Percentiles rank a stretch among this genome's conserved stretches.
These are phyloP conservation scores for Jacana jacana DNA, from an alignment of 2,113 vertebrate genomes.

Conservation along the genomic window DNA sequence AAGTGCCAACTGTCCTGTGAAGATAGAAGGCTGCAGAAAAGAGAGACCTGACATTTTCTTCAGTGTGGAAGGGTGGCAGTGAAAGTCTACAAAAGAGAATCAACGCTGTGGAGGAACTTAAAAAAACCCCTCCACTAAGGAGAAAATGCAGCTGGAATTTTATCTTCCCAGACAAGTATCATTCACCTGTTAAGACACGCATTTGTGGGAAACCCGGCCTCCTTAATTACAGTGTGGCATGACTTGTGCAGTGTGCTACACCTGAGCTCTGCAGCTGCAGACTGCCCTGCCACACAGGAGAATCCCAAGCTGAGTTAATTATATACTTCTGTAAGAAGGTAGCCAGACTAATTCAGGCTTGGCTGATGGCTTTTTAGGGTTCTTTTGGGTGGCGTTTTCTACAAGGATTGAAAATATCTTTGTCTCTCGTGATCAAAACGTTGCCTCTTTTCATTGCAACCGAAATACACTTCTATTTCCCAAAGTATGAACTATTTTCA, in stretches of 20 bases:
- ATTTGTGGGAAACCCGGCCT: not conserved
- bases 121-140: not conserved
- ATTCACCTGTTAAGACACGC: not conserved
- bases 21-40: not conserved
- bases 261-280: conserved; percentile 1
- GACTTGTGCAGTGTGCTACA: not conserved
- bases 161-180: not conserved
- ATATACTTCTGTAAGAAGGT: not conserved
- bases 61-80: not conserved
- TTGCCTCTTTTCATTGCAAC: not conserved
- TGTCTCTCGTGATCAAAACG: not conserved
- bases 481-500: not conserved
- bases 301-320: not conserved
- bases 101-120: not conserved
- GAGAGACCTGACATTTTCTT: not conserved
- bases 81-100: not conserved
- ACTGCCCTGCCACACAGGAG: not conserved
- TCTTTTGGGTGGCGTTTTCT: not conserved
- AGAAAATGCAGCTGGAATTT: not conserved
- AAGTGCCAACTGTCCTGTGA: not conserved
- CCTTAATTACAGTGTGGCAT: not conserved
- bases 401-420: not conserved
- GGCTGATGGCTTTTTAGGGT: not conserved
- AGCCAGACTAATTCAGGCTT: not conserved
- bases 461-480: not conserved